Evolutionary conservation across 2,113 vertebrate species (phyloP).

Genomic region (Cyprinodon tularosa): DNA sequence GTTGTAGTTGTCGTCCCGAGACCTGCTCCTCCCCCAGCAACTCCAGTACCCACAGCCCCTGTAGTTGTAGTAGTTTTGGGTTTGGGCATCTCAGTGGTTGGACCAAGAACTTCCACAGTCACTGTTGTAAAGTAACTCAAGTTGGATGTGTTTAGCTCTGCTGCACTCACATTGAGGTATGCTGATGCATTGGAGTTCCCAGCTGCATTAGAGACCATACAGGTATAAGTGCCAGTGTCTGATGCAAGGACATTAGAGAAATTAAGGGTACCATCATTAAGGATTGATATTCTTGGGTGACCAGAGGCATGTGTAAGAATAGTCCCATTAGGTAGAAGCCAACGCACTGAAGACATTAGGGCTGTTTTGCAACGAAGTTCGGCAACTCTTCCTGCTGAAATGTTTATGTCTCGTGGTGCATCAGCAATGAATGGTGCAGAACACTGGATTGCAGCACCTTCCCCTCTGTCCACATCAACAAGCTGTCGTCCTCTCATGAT

Average conservation of each 20-base stretch:
- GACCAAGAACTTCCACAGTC: slow-evolving; percentile 91
- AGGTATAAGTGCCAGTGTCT: slow-evolving; percentile 95
- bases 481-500: slow-evolving; percentile 93
- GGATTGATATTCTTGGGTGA: slow-evolving; percentile 90
- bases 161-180: slow-evolving; percentile 95
- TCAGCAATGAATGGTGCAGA: slow-evolving; percentile 96
- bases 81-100: slow-evolving; percentile 89
- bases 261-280: slow-evolving; percentile 94
- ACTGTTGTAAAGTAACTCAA: slow-evolving; percentile 98
- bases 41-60: slow-evolving; percentile 55
- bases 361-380: slow-evolving; percentile 93
- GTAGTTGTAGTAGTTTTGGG: slow-evolving; percentile 86
- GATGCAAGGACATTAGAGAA: slow-evolving; percentile 91
- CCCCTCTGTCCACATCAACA: slow-evolving; percentile 92
- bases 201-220: slow-evolving; percentile 97
- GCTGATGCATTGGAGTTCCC: slow-evolving; percentile 97
- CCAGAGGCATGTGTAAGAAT: slow-evolving; percentile 93
- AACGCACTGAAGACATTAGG: slow-evolving; percentile 92
- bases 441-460: slow-evolving; percentile 90
- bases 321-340: slow-evolving; percentile 93
- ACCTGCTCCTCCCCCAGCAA: slow-evolving; percentile 62
- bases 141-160: slow-evolving; percentile 97
- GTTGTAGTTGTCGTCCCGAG: slow-evolving; percentile 80
- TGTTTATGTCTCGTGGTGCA: slow-evolving; percentile 93
- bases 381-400: slow-evolving; percentile 92